Conservation (phyloP, 2,797 vertebrate species). For the Anas flavirostris region DNA sequence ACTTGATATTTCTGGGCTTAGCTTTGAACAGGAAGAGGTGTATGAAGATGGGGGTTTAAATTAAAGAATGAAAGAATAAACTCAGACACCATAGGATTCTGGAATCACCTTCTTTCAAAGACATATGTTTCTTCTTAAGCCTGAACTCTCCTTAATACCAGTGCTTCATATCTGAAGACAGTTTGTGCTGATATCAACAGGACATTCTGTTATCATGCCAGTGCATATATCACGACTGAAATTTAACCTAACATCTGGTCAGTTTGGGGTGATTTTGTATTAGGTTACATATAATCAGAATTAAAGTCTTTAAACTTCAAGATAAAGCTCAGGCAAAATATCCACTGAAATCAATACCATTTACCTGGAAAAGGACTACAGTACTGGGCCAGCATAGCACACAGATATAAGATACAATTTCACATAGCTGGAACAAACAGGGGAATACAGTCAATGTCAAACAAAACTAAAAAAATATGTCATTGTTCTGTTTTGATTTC, state of each 20-base stretch:
- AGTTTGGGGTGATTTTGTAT: not conserved
- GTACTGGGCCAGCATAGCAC: not conserved
- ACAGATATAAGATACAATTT: not conserved
- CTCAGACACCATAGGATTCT: not conserved
- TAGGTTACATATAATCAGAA: not conserved
- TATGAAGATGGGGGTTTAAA: not conserved
- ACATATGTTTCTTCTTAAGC: slow-evolving; percentile 6
- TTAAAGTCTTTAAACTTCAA: not conserved
- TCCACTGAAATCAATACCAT: not conserved
- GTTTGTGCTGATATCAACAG: slow-evolving; percentile 34
- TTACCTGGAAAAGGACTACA: not conserved
- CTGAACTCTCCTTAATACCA: slow-evolving; percentile 7
- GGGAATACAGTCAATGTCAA: not conserved
- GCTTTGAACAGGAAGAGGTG: not conserved
- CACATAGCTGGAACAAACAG: not conserved
- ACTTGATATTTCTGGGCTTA: not conserved
- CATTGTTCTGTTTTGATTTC: not conserved
- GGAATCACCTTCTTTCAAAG: not conserved
- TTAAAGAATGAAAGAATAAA: not conserved
- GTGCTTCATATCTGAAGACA: not conserved
- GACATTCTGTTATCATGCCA: slow-evolving; percentile 6
- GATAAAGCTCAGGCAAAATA: not conserved
- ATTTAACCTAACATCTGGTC: not conserved
- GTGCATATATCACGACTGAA: not conserved
- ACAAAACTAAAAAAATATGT: not conserved